Conservation (phyloP, 2,113 vertebrate genomes). For the Puntigrus tetrazona region DNA sequence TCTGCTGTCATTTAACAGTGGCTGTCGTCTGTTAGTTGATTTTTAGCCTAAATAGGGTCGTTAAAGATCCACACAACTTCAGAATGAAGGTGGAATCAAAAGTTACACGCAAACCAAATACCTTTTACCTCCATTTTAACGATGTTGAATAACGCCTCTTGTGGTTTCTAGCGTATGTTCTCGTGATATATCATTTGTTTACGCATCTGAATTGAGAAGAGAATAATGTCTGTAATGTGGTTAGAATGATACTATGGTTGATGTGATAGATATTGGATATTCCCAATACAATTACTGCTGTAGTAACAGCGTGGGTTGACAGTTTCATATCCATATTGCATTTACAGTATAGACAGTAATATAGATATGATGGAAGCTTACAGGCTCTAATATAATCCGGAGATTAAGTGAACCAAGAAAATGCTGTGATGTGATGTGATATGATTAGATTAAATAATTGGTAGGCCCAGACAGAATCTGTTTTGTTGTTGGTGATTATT, state of each 20-base stretch:
- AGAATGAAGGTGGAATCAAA: conserved; percentile 1
- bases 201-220: not conserved
- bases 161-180: not conserved
- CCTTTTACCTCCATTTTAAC: not conserved
- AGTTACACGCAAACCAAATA: not conserved
- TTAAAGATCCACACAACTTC: not conserved
- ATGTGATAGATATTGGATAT: not conserved
- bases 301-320: not conserved
- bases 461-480: not conserved
- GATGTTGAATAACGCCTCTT: not conserved
- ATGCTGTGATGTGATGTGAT: not conserved
- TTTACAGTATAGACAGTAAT: not conserved
- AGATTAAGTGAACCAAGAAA: conserved; percentile 10
- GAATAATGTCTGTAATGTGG: not conserved
- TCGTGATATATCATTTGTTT: not conserved
- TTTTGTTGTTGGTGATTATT: not conserved
- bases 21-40: conserved; percentile 7
- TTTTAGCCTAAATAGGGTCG: not conserved
- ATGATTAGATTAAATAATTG: conserved; percentile 13
- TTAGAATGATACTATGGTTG: not conserved
- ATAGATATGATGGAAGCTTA: not conserved
- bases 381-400: not conserved
- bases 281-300: not conserved
- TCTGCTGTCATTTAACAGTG: conserved; percentile 23
- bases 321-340: not conserved